These are phyloP conservation scores for Octopus sinensis DNA, from an alignment of 1,140 invertebrate genomes.

Conservation along the genomic window DNA sequence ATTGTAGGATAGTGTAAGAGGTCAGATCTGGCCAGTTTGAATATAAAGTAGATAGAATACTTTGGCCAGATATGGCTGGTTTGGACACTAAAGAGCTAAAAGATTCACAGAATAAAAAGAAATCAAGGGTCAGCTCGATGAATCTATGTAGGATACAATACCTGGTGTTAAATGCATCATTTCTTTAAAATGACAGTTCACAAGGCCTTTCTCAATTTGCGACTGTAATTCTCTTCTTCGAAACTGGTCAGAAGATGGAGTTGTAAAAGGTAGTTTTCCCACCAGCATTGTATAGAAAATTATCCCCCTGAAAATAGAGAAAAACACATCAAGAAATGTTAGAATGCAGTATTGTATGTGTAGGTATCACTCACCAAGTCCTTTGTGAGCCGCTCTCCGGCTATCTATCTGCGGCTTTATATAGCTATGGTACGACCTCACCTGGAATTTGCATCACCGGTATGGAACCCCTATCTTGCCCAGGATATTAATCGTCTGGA, in stretches of 20 bases:
- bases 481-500: no score
- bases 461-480: no score
- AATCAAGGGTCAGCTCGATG: background rate
- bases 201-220: conserved; percentile 66
- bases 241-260: conserved; percentile 57
- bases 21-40: no score
- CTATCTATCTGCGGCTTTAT: no score
- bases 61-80: no score
- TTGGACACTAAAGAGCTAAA: no score
- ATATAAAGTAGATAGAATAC: no score
- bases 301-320: conserved; percentile 62
- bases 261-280: conserved; percentile 68
- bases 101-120: background rate
- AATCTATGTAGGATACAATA: conserved; percentile 11
- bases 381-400: no score
- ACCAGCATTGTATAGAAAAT: conserved; percentile 69
- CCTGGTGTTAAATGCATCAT: conserved; percentile 48
- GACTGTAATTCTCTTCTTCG: conserved; percentile 63
- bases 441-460: no score
- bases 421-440: no score
- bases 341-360: background rate
- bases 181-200: conserved; percentile 44
- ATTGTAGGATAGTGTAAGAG: no score
- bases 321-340: background rate
- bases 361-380: no score